Base-by-base conservation (phyloP, 2,797 vertebrate genomes). In the Enteromius mattozi region DNA sequence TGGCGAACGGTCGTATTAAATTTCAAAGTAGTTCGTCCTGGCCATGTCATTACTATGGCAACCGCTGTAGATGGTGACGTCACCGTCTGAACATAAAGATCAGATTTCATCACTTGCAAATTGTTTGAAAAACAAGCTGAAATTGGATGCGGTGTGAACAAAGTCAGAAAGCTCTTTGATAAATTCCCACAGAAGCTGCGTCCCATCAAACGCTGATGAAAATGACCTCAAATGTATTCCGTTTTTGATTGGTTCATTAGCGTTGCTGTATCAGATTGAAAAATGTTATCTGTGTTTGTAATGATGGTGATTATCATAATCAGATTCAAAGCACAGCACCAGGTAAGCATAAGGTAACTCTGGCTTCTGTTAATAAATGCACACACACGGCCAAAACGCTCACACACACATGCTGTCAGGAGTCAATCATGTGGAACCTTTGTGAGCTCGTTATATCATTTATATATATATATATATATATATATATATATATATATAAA, bases 271-370 rank as follows among this genome's bases (percentile, higher is more conserved):
- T 78, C 75, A 84, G 82, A 54, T 78, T 59, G 51, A 78, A 78
- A 61, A 70, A 78, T 71, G 49, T 71, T 78, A 83, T 54, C 75
- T 61, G 49, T 84, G 82, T 84, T 84, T 84, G 37, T 37, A 40
- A 83, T 68, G 72, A 80, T 47, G 45, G 42, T 69, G 40, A 86
- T 83, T 83, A 82, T 75, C 68, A 47, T 86, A 80, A 80, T 86
- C 47, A 61, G 45, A 83, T 83, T 86, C 85, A 80, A 76, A 76
- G 85, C 85, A 80, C 81, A 86, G 61, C 63, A 77, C 77, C 21
- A 69, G 81, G 81, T 77, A 59, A 68, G 37, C 27, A 54, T 42
- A 59, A 86, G 51, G 69, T 56, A 84, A 61, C 66, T 84, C 37
- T 8, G 35, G 72, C 37, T 14, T n/a, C 27, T 0, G 12, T 70